These are phyloP conservation scores for Stegophylla sp. DNA, from an alignment of 2,888 invertebrate species.

Conservation along the genomic window DNA sequence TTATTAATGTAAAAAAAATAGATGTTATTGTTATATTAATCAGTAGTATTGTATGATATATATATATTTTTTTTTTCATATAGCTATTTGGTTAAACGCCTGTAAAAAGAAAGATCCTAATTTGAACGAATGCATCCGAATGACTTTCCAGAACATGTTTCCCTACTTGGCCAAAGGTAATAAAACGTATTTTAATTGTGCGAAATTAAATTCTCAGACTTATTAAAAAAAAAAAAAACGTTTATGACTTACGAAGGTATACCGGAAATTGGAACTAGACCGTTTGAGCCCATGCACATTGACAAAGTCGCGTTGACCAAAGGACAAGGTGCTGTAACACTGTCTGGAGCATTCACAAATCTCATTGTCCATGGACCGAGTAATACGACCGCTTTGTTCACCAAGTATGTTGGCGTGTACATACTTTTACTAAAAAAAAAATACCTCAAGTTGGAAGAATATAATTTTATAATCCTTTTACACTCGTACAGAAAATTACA, in stretches of 20 bases:
- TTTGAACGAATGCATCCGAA: conserved; percentile 68
- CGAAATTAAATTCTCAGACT: conserved; percentile 9
- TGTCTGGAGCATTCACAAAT: conserved; percentile 69
- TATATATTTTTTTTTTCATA: conserved; percentile 62
- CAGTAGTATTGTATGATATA: neutral
- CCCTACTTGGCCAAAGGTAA: conserved; percentile 69
- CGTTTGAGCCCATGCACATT: conserved; percentile 70
- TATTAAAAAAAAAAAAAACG: conserved; percentile 55
- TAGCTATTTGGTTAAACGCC: conserved; percentile 68
- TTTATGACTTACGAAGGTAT: no score
- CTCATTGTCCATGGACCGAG: conserved; percentile 69
- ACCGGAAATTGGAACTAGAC: conserved; percentile 69
- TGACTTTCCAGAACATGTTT: conserved; percentile 69
- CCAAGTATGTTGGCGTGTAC: conserved; percentile 65
- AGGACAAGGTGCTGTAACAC: conserved; percentile 68
- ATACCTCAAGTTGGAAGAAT: no score
- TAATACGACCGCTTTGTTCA: conserved; percentile 67
- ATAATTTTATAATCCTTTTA: no score
- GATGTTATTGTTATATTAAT: no score
- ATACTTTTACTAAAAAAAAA: no score
- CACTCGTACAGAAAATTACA: no score
- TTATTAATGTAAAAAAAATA: no score
- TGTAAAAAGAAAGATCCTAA: conserved; percentile 68
- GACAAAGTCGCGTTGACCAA: conserved; percentile 69
- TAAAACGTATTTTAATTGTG: neutral